These are phyloP conservation scores for Lomographa bimaculata DNA, from an alignment of 2,888 invertebrate genomes.

Conservation along the genomic window DNA sequence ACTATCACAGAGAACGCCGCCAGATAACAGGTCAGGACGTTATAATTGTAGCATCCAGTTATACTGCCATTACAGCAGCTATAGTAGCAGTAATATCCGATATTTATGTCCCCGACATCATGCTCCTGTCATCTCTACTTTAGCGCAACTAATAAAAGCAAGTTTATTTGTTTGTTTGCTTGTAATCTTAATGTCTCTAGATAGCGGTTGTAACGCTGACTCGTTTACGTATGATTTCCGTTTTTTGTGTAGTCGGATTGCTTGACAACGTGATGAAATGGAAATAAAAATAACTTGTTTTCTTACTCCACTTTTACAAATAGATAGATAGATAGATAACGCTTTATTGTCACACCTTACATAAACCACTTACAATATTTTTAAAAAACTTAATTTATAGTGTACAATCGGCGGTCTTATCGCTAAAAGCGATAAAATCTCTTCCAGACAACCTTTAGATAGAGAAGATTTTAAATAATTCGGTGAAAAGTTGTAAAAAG, in stretches of 20 bases:
- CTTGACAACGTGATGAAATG: too few species aligned
- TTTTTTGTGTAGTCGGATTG: neutral
- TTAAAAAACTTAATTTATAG: too few species aligned
- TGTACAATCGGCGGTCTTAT: too few species aligned
- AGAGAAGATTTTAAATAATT: too few species aligned
- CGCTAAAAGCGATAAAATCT: too few species aligned
- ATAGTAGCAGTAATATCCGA: slow-evolving; percentile 30
- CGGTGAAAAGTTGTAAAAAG: too few species aligned
- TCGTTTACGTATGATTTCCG: slow-evolving; percentile 7
- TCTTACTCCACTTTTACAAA: too few species aligned
- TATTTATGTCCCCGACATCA: slow-evolving; percentile 35
- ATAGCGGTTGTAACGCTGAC: slow-evolving; percentile 23
- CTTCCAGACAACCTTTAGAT: too few species aligned
- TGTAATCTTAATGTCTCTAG: slow-evolving; percentile 31
- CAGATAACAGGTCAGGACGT: slow-evolving; percentile 29
- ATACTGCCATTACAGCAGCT: slow-evolving; percentile 8
- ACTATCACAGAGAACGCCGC: slow-evolving; percentile 15
- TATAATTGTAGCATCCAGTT: slow-evolving; percentile 10
- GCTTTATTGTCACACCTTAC: too few species aligned
- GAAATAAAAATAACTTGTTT: too few species aligned
- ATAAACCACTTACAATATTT: too few species aligned
- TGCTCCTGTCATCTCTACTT: slow-evolving; percentile 31
- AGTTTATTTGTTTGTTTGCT: slow-evolving; percentile 39
- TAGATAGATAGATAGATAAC: too few species aligned
- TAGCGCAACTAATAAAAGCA: slow-evolving; percentile 30